These are phyloP conservation scores for Cheilosia scutellata DNA, from an alignment of 2,888 invertebrate species.

Conservation along the genomic window DNA sequence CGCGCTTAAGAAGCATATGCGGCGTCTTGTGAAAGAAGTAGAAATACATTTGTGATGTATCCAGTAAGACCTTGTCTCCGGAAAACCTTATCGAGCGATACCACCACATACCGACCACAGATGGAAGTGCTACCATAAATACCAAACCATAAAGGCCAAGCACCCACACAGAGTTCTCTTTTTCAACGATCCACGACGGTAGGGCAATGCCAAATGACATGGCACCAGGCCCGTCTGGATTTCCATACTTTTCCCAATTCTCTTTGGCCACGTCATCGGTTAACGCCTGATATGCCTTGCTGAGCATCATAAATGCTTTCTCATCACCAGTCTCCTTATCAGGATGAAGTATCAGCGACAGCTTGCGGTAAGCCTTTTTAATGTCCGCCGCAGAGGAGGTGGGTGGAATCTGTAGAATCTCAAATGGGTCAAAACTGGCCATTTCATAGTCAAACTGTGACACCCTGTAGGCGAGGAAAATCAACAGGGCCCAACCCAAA, in stretches of 20 bases:
- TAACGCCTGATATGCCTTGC: constrained; percentile 95
- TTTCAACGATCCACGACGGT: constrained; percentile 99
- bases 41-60: constrained; percentile 98
- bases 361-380: constrained; percentile 97
- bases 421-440: constrained; percentile 99
- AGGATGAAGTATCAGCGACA: constrained; percentile 97
- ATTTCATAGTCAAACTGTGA: constrained; percentile 99
- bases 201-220: constrained; percentile 99
- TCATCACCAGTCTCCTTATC: constrained; percentile 99
- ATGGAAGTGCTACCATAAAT: constrained; percentile 98
- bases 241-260: constrained; percentile 99
- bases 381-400: constrained; percentile 95
- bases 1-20: constrained; percentile 96
- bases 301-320: constrained; percentile 98
- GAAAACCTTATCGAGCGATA: constrained; percentile 98
- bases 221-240: constrained; percentile 99
- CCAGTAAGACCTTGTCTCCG: constrained; percentile 97
- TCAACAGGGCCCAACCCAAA: constrained; percentile 92
- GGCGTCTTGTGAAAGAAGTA: constrained; percentile 98
- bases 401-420: constrained; percentile 95
- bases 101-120: constrained; percentile 98
- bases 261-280: constrained; percentile 98
- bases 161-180: constrained; percentile 99
- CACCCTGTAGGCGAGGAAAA: constrained; percentile 94
- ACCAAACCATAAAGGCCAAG: constrained; percentile 97